Conservation (phyloP, 2,113 vertebrate species). For the Sorex fumeus region DNA sequence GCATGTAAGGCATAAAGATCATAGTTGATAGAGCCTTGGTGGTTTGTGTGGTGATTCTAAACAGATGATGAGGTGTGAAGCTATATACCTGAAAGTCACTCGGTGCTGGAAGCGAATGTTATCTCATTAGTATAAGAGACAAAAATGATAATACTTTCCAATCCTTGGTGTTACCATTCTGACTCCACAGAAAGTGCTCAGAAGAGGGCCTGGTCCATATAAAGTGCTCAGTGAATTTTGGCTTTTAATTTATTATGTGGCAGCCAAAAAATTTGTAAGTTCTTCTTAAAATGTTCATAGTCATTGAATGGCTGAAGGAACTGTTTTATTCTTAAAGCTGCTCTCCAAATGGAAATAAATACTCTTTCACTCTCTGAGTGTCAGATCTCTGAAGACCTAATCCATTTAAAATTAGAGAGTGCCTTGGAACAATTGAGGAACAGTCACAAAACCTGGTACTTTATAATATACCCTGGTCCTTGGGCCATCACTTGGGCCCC, state of each 20-base stretch:
- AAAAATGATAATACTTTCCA: not conserved
- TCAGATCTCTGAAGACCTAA: not conserved
- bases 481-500: fast-evolving
- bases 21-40: no score
- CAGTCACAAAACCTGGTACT: not conserved
- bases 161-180: not conserved
- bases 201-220: not conserved
- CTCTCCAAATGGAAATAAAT: not conserved
- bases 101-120: no score
- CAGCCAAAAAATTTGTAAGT: not conserved
- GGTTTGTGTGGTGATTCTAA: no score
- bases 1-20: no score
- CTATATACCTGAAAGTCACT: no score
- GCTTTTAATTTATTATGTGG: not conserved
- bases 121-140: no score
- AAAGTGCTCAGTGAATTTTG: not conserved
- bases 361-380: not conserved
- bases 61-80: no score
- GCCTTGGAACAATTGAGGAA: not conserved
- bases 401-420: not conserved
- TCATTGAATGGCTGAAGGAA: not conserved
- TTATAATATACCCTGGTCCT: fast-evolving
- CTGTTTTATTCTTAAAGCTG: not conserved
- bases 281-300: not conserved
- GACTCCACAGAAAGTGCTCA: not conserved